Conservation (phyloP, 2,113 vertebrate species). For the Corydoras maculifer region DNA sequence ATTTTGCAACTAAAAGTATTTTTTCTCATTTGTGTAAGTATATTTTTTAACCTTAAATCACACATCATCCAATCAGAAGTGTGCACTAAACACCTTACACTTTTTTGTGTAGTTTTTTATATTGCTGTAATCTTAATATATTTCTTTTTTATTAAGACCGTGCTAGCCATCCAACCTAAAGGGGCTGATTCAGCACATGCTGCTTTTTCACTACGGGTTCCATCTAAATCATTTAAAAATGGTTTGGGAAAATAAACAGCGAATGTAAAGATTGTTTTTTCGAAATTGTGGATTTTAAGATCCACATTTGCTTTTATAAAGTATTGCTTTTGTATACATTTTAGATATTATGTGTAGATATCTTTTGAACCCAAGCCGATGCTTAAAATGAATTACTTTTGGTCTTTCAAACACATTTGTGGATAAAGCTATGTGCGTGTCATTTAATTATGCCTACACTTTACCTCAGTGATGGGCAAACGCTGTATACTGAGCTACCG, state of each 20-base stretch:
- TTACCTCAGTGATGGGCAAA: neutral
- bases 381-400: neutral
- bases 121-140: no score
- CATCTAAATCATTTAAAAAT: no score
- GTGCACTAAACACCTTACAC: no score
- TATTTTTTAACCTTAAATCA: neutral
- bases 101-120: neutral
- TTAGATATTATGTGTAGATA: no score
- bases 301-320: neutral
- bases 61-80: neutral
- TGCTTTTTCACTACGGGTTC: no score
- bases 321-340: no score
- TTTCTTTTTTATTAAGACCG: no score
- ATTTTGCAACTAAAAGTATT: neutral
- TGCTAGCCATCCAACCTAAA: no score
- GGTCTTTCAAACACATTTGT: neutral
- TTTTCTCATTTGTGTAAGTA: neutral
- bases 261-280: no score
- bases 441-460: neutral
- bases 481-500: neutral
- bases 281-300: neutral
- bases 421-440: neutral
- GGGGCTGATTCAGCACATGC: no score
- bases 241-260: no score
- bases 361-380: neutral